Conservation (phyloP, 2,888 invertebrate genomes). For the Papilio protenor region DNA sequence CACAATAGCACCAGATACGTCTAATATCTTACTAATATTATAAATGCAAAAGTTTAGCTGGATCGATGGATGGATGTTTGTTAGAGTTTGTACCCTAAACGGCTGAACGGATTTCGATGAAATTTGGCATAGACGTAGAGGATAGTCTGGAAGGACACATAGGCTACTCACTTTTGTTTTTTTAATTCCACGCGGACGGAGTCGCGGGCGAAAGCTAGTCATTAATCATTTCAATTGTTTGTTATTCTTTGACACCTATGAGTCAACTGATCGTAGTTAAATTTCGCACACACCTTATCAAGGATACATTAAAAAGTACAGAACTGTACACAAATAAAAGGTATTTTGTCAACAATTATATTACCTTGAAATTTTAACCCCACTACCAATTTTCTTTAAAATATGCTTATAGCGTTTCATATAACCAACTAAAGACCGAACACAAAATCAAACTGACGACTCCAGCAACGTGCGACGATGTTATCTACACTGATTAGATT, state of each 20-base stretch:
- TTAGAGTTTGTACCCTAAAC: no score
- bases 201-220: no score
- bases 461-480: slow-evolving; percentile 62
- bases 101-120: no score
- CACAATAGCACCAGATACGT: not conserved
- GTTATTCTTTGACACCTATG: not conserved
- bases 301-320: not conserved
- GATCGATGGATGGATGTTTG: no score
- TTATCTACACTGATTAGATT: slow-evolving; percentile 77
- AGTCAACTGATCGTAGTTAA: not conserved
- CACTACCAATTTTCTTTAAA: slow-evolving; percentile 42
- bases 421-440: slow-evolving; percentile 56
- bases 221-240: not conserved
- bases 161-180: no score
- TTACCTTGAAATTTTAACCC: slow-evolving; percentile 27
- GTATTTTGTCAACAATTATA: not conserved
- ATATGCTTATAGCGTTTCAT: slow-evolving; percentile 41
- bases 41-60: no score
- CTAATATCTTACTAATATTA: no score
- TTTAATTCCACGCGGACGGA: no score
- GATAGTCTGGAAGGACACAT: no score
- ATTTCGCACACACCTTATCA: not conserved
- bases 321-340: not conserved
- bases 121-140: no score
- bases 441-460: slow-evolving; percentile 65